Conservation (phyloP, 2,113 vertebrate genomes). For the Panthera uncia region DNA sequence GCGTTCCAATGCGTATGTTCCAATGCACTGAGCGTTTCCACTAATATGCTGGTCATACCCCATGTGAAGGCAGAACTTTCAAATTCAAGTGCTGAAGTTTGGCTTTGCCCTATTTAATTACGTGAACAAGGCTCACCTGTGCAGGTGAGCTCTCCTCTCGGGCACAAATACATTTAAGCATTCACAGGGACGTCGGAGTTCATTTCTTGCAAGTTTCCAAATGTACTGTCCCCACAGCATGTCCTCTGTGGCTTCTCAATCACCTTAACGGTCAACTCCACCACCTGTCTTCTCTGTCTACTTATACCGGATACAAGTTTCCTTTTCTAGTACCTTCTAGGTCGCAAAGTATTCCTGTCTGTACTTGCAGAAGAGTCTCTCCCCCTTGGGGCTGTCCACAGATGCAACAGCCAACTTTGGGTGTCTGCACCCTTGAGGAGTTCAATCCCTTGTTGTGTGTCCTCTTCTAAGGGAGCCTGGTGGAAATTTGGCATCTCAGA, state of each 20-base stretch:
- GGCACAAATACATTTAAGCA: fast-evolving
- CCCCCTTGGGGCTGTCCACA: too few species aligned
- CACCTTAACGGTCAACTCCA: not conserved
- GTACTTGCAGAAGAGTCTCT: not conserved
- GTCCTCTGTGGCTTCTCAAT: fast-evolving
- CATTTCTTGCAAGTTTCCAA: not conserved
- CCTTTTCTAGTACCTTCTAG: not conserved
- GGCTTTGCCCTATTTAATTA: not conserved
- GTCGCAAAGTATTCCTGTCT: not conserved
- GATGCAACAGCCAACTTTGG: too few species aligned
- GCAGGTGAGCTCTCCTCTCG: not conserved
- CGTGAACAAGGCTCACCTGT: not conserved
- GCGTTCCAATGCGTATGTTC: too few species aligned
- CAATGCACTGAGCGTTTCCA: fast-evolving
- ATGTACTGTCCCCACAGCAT: fast-evolving
- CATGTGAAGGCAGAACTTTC: not conserved
- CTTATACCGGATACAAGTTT: not conserved
- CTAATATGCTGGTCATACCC: too few species aligned
- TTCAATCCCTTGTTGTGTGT: not conserved
- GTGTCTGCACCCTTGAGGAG: not conserved
- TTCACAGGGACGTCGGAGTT: not conserved
- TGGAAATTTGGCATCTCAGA: not conserved
- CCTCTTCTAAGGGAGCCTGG: not conserved
- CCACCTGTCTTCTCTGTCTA: not conserved
- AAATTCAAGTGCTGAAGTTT: too few species aligned